Percentiles rank a stretch among this genome's conserved stretches.
Evolutionary conservation across 2,797 vertebrate species (phyloP).

Genomic region (Anas capensis): DNA sequence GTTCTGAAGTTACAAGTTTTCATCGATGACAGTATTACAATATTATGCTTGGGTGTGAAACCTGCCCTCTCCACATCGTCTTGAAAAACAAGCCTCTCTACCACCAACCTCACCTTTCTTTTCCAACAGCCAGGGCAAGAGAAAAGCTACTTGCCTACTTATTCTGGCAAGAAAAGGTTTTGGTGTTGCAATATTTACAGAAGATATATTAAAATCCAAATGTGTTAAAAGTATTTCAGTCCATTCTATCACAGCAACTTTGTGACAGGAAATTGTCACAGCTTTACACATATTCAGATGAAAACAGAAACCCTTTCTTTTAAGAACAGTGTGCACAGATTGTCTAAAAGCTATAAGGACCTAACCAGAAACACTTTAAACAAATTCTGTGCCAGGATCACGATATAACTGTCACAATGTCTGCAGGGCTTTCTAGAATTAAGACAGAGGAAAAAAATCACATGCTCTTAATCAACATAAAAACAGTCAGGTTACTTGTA

Average conservation of each 20-base stretch:
- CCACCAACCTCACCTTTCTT: not conserved
- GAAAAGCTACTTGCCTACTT: not conserved
- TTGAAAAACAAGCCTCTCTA: not conserved
- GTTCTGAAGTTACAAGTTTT: not conserved
- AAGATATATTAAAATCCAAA: not conserved
- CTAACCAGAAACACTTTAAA: not conserved
- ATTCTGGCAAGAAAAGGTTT: not conserved
- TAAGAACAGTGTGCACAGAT: not conserved
- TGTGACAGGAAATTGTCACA: not conserved
- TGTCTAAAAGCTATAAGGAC: not conserved
- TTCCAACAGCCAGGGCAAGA: not conserved
- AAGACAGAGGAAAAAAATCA: not conserved
- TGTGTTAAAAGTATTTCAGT: not conserved
- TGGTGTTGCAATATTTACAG: not conserved
- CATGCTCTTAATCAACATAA: not conserved
- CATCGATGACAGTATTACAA: not conserved
- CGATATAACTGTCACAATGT: not conserved
- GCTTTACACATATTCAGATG: not conserved
- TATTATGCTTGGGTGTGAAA: not conserved
- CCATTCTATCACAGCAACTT: not conserved
- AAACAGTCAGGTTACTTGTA: not conserved
- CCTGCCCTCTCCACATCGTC: not conserved
- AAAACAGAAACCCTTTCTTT: not conserved
- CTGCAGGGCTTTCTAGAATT: not conserved
- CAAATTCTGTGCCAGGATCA: not conserved